Conservation (phyloP, 1,140 invertebrate species). For the Lithobius niger region DNA sequence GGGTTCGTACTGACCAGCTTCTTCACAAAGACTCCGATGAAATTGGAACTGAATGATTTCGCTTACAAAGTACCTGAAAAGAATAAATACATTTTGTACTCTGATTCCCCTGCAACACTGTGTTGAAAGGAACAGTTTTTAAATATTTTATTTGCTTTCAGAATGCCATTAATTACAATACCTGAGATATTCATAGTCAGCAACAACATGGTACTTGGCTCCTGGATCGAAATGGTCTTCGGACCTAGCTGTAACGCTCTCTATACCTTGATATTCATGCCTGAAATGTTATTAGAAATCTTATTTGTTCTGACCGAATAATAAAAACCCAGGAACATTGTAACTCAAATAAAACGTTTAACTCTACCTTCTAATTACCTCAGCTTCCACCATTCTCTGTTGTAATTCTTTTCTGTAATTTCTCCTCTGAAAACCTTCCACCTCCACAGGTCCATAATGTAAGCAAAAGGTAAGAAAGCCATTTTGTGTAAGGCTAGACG, state of each 20-base stretch:
- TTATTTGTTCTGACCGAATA: too few species aligned
- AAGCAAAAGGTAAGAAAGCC: slow-evolving; percentile 32
- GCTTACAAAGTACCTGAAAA: slow-evolving; percentile 73
- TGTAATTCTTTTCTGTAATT: slow-evolving; percentile 59
- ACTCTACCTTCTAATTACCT: slow-evolving; percentile 51
- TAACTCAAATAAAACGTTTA: background rate
- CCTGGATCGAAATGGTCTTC: slow-evolving; percentile 10
- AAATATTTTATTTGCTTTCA: too few species aligned
- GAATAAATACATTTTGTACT: background rate
- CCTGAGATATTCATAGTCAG: slow-evolving; percentile 11
- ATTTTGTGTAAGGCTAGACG: slow-evolving; percentile 24
- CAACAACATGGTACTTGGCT: slow-evolving; percentile 12
- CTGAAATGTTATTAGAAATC: background rate
- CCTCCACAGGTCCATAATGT: slow-evolving; percentile 30
- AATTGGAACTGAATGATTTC: slow-evolving; percentile 85
- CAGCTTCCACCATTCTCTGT: slow-evolving; percentile 76
- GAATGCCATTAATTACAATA: background rate
- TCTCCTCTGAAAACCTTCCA: slow-evolving; percentile 52
- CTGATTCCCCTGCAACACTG: too few species aligned
- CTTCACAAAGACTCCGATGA: slow-evolving; percentile 65
- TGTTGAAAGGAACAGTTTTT: too few species aligned
- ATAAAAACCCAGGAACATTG: too few species aligned
- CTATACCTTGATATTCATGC: slow-evolving; percentile 8
- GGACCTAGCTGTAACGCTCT: background rate
- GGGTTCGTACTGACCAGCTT: slow-evolving; percentile 56